phyloP scores from a whole-genome alignment of 2,888 invertebrate genomes.

The Protophormia terraenovae region DNA sequence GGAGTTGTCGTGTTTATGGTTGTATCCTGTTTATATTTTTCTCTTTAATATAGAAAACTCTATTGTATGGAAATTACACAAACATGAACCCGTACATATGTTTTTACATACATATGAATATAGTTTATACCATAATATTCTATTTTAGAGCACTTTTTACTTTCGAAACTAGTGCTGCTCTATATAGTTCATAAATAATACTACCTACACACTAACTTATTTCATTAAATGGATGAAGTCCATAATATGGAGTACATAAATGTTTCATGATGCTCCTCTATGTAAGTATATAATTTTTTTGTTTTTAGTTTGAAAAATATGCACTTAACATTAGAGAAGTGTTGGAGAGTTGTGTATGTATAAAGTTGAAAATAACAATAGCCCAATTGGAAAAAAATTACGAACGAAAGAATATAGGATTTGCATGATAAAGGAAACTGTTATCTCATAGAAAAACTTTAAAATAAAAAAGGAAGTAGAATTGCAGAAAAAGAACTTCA shows the following conservation, averaged over 20 bases:
- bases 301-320: neutral
- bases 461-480: no score
- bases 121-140: neutral
- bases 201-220: neutral
- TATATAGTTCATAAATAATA: slow-evolving; percentile 1
- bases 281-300: neutral
- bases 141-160: slow-evolving; percentile 29
- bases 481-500: no score
- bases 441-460: no score
- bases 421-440: neutral
- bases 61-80: neutral
- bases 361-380: neutral
- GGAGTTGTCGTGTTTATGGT: slow-evolving; percentile 41
- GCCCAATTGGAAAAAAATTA: neutral
- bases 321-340: neutral
- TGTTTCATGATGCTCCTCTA: neutral
- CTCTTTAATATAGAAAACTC: neutral
- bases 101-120: neutral
- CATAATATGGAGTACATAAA: slow-evolving; percentile 15
- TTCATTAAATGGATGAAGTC: slow-evolving; percentile 25
- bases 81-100: neutral
- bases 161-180: neutral
- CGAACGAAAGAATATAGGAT: neutral
- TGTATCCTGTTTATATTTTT: slow-evolving; percentile 26
- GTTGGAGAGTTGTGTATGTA: slow-evolving; percentile 2